Percentiles rank a stretch among this genome's conserved stretches.
Evolutionary conservation across 2,888 invertebrate genomes (phyloP).

Genomic region (Molanna angustata): DNA sequence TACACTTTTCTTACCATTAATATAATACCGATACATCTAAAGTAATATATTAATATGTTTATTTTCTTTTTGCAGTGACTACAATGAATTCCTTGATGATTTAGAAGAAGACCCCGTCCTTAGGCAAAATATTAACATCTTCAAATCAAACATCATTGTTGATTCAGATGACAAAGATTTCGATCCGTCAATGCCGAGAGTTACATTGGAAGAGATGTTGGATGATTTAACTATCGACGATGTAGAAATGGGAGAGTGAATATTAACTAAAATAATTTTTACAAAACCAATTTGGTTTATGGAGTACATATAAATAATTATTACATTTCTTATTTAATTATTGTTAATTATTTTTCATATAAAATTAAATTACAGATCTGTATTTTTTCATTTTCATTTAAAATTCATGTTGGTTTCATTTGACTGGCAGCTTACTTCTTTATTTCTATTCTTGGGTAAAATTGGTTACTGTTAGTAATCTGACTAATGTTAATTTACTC

Average conservation of each 20-base stretch:
- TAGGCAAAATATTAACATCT: constrained; percentile 92
- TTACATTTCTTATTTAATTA: too few relatives aligned
- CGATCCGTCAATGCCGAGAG: constrained; percentile 67
- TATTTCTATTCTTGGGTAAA: too few relatives aligned
- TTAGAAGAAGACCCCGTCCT: constrained; percentile 91
- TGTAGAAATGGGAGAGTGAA: constrained; percentile 66
- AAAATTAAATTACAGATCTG: not conserved
- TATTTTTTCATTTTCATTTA: not conserved
- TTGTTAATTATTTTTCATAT: too few relatives aligned
- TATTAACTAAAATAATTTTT: not conserved
- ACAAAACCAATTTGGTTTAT: too few relatives aligned
- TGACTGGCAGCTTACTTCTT: too few relatives aligned
- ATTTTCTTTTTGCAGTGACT: constrained; percentile 80
- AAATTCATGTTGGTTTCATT: not conserved
- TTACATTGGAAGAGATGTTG: constrained; percentile 90
- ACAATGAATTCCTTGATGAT: constrained; percentile 94
- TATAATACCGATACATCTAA: too few relatives aligned
- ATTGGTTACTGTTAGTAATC: too few relatives aligned
- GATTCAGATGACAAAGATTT: constrained; percentile 58
- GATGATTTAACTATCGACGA: constrained; percentile 84
- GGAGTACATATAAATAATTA: too few relatives aligned
- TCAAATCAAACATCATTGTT: constrained; percentile 57
- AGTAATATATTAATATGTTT: too few relatives aligned
- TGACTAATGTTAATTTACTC: too few relatives aligned
- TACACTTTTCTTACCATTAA: too few relatives aligned